Evolutionary conservation across 2,797 vertebrate species (phyloP), one percentile per base, ranked within the genome.

Genomic region (Pagetopsis macropterus): DNA sequence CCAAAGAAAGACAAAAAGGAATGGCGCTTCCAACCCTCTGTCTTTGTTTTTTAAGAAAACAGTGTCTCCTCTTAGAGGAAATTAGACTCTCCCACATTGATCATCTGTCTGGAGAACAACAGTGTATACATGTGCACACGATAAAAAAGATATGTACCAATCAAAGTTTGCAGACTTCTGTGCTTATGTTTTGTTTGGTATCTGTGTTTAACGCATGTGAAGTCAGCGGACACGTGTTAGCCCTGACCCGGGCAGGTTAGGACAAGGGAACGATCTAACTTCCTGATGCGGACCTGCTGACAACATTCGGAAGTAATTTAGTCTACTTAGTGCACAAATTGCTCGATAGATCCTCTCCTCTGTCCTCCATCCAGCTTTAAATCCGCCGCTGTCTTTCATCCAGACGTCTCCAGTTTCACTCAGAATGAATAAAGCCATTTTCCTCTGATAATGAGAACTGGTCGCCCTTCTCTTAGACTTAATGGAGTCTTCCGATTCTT

Each of bases 281-380:
- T 84, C 78, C 70, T 78, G 75, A 73, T 68, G 78, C 14, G 1
- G 75, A 71, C 75, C 75, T 5, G 73, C 56, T 70, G 84, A 86
- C 83, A 86, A 91, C 91, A 93, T 93, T 89, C 83, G 66, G 89
- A 91, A 92, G 84, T 87, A 92, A 89, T 94, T 94, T 92, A 2
- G 63, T 76, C 73, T 86, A 85, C 94, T 94, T 94, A 84, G 73
- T 78, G 77, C 79, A 81, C 8, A 76, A 88, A 91, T 87, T 81
- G 78, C 78, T 83, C 56, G 65, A 70, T 57, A 88, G 87, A 91
- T 92, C 55, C 41, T 70, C 45, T 66, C 61, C 21, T 52, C 27
- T 41, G 50, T 70, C 73, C 27, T 21, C 48, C 51, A 73, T 81
- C 62, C 62, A 37, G 43, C 61, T 62, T 19, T 64, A 44, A 78